These are phyloP conservation scores for Neopipo cinnamomea DNA, from an alignment of 2,113 vertebrate genomes.

Conservation along the genomic window DNA sequence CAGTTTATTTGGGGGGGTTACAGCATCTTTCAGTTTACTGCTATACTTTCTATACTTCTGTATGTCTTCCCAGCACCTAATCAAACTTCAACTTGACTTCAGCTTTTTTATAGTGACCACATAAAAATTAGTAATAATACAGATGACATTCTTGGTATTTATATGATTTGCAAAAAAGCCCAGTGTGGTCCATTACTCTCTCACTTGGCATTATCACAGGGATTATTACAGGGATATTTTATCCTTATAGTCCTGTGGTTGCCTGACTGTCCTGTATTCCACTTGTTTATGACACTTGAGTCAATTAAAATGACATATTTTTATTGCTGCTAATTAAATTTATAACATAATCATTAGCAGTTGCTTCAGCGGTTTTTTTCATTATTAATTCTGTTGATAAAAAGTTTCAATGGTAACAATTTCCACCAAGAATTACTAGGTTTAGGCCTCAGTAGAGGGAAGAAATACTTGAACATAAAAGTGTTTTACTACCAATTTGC, in stretches of 20 bases:
- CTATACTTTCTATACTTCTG: background rate
- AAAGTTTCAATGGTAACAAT: background rate
- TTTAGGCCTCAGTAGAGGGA: background rate
- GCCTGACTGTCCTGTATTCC: background rate
- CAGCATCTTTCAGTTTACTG: background rate
- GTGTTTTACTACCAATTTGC: background rate
- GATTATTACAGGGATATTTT: background rate
- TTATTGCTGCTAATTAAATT: constrained; percentile 31
- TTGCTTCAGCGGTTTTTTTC: constrained; percentile 6
- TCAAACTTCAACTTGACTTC: background rate
- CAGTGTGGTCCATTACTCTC: background rate
- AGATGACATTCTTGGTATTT: background rate
- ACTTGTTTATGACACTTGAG: background rate
- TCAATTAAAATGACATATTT: background rate
- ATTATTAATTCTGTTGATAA: constrained; percentile 19
- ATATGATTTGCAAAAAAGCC: background rate
- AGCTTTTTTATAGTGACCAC: background rate
- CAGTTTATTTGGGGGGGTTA: background rate
- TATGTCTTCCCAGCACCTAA: background rate
- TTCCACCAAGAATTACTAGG: background rate
- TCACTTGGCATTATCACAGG: background rate
- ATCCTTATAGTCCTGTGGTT: accelerated
- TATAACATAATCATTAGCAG: background rate
- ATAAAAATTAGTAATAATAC: background rate
- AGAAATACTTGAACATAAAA: background rate